These are phyloP conservation scores for Napeogenes sylphis DNA, from an alignment of 2,888 invertebrate species.

Conservation along the genomic window DNA sequence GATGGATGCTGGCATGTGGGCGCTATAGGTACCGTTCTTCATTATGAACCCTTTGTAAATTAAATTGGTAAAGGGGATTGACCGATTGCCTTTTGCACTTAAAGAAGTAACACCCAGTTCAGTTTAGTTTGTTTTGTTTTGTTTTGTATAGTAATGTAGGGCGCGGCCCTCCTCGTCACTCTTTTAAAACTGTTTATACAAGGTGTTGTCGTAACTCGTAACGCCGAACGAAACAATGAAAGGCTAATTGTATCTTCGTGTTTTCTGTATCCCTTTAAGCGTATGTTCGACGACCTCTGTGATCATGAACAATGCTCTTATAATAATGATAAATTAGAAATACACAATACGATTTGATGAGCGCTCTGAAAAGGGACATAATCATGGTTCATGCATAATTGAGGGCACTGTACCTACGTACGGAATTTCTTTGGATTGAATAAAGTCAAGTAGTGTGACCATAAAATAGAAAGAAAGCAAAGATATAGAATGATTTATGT, in stretches of 20 bases:
- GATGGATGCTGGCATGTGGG: slow-evolving; percentile 69
- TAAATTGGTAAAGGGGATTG: slow-evolving; percentile 67
- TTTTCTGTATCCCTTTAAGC: slow-evolving; percentile 47
- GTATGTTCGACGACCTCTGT: slow-evolving; percentile 54
- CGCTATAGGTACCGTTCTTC: slow-evolving; percentile 43
- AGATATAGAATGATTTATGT: slow-evolving; percentile 50
- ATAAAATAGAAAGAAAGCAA: slow-evolving; percentile 6
- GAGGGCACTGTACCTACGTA: slow-evolving; percentile 18
- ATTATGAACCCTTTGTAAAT: slow-evolving; percentile 70
- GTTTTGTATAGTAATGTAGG: slow-evolving; percentile 34
- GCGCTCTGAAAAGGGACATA: slow-evolving; percentile 26
- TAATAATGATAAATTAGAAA: slow-evolving; percentile 40
- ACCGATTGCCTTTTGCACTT: slow-evolving; percentile 67
- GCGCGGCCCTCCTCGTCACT: slow-evolving; percentile 45
- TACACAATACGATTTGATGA: slow-evolving; percentile 32
- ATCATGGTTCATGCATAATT: slow-evolving; percentile 25
- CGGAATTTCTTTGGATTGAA: slow-evolving; percentile 24
- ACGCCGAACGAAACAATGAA: slow-evolving; percentile 65
- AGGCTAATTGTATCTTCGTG: slow-evolving; percentile 64
- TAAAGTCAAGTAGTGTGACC: slow-evolving; percentile 8
- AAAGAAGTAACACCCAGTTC: slow-evolving; percentile 45
- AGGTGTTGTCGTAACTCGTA: slow-evolving; percentile 67
- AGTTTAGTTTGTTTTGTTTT: slow-evolving; percentile 9
- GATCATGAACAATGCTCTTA: slow-evolving; percentile 42
- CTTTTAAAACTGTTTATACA: slow-evolving; percentile 57